Conservation (phyloP, 2,888 invertebrate species). For the Dicranocentrus wangi region DNA sequence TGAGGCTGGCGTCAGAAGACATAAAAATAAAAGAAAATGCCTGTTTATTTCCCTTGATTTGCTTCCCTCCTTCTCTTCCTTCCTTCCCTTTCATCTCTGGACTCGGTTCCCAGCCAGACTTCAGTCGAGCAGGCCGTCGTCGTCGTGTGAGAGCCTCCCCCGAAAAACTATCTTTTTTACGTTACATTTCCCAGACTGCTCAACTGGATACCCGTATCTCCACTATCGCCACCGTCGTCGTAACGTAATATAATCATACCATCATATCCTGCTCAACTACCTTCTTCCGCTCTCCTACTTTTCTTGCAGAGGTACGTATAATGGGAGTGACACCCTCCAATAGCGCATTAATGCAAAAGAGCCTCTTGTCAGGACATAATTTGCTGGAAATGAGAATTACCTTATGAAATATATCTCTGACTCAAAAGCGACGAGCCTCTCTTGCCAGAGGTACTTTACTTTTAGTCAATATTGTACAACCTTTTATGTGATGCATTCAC, state of each 20-base stretch:
- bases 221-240: background rate
- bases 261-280: background rate
- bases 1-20: background rate
- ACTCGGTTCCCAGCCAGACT: background rate
- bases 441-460: background rate
- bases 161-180: background rate
- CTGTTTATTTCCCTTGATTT: slow-evolving; percentile 59
- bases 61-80: slow-evolving; percentile 35
- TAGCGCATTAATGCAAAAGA: slow-evolving; percentile 1
- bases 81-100: slow-evolving; percentile 50
- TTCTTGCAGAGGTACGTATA: background rate
- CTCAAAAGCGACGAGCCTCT: background rate
- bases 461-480: no score
- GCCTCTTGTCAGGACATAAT: background rate
- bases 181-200: background rate
- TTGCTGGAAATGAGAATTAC: background rate
- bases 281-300: background rate
- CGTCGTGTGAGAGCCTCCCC: background rate
- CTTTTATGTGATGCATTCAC: no score
- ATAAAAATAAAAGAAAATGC: slow-evolving; percentile 42
- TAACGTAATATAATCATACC: background rate
- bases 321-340: background rate
- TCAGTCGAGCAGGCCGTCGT: background rate
- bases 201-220: background rate
- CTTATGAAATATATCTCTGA: no score